These are phyloP conservation scores for Zygogramma bicolorata DNA, from an alignment of 2,888 invertebrate species.

Conservation along the genomic window DNA sequence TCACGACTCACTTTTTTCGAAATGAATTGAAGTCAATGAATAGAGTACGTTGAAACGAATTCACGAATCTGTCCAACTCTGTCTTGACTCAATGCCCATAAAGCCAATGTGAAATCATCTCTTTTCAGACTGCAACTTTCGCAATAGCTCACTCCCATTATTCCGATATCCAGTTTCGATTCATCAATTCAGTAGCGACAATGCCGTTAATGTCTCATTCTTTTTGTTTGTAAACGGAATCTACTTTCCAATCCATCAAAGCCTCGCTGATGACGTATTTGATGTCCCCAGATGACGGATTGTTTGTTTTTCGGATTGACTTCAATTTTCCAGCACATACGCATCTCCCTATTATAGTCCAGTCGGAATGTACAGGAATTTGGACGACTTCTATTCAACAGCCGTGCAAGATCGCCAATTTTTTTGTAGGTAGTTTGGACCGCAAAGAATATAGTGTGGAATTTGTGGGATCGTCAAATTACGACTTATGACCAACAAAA, in stretches of 20 bases:
- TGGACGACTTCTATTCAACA: too few species aligned
- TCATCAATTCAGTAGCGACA: constrained; percentile 34
- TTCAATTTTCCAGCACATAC: background rate
- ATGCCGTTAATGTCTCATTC: constrained; percentile 33
- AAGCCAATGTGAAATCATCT: background rate
- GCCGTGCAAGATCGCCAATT: too few species aligned
- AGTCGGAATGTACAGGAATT: background rate
- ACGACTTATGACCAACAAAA: too few species aligned
- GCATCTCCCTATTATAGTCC: background rate
- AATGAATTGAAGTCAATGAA: too few species aligned
- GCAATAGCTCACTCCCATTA: background rate
- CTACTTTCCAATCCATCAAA: constrained; percentile 36
- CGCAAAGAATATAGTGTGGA: too few species aligned
- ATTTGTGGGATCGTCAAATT: too few species aligned
- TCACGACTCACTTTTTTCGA: too few species aligned
- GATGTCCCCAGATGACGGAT: background rate
- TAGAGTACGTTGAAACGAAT: too few species aligned
- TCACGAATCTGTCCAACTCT: too few species aligned
- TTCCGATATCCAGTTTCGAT: constrained; percentile 10
- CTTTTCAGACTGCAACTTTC: background rate
- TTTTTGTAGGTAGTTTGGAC: too few species aligned
- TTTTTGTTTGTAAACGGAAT: constrained; percentile 37
- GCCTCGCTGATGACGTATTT: constrained; percentile 16
- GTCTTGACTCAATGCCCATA: too few species aligned
- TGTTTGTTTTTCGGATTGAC: constrained; percentile 6